Evolutionary conservation across 92 coral and sea anemone genomes (phyloP).

Genomic region (Pocillopora meandrina): DNA sequence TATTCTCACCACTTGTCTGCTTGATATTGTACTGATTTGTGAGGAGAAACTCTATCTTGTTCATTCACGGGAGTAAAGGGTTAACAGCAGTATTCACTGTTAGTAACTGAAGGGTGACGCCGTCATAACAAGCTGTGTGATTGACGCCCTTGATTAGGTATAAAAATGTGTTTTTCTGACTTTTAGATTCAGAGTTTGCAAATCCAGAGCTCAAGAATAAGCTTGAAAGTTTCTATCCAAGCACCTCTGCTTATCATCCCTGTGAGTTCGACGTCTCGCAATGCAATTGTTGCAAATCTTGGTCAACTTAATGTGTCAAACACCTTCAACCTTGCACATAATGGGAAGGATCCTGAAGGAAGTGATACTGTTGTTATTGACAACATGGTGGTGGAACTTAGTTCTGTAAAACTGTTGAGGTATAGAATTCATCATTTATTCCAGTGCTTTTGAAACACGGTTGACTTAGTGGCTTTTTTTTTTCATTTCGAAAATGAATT

Average conservation of each 20-base stretch:
- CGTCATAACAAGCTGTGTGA: not conserved
- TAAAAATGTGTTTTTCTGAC: not conserved
- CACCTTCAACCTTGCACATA: slow-evolving; percentile 67
- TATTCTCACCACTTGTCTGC: no score
- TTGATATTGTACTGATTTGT: no score
- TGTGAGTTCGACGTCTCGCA: slow-evolving; percentile 76
- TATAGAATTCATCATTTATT: slow-evolving; percentile 6
- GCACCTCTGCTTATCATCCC: slow-evolving; percentile 94
- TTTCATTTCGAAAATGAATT: no score
- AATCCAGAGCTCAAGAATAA: slow-evolving; percentile 81
- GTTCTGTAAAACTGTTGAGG: slow-evolving; percentile 90
- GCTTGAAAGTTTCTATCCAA: slow-evolving; percentile 83
- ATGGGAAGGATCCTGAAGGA: slow-evolving; percentile 67
- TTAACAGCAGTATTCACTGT: no score
- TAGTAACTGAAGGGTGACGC: no score
- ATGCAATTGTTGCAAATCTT: slow-evolving; percentile 86
- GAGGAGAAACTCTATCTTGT: no score
- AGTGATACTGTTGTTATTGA: slow-evolving; percentile 87
- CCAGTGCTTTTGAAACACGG: no score
- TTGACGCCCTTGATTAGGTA: not conserved
- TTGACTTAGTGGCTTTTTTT: no score
- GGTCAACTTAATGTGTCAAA: slow-evolving; percentile 86
- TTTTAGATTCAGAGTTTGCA: slow-evolving; percentile 85
- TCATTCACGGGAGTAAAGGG: no score
- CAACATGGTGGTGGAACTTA: slow-evolving; percentile 85